Evolutionary conservation across 2,113 vertebrate genomes (phyloP).

Genomic region (Micromys minutus): DNA sequence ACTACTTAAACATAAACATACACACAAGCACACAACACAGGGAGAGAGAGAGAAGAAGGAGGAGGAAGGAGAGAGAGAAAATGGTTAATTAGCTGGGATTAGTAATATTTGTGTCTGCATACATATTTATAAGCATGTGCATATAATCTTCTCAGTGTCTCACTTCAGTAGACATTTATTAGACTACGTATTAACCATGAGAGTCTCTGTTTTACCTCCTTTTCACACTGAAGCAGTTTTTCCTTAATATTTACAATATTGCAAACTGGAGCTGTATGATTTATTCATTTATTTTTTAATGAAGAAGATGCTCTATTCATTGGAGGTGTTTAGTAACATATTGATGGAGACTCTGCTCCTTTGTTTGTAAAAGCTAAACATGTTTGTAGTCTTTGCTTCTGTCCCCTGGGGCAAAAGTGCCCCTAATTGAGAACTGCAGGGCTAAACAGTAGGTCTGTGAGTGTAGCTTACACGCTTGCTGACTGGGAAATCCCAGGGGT

Average conservation of each 20-base stretch:
- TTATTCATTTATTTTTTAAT: not conserved
- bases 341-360: not conserved
- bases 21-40: not conserved
- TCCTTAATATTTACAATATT: not conserved
- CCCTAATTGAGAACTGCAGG: not conserved
- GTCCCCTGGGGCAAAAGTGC: not conserved
- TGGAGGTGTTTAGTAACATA: not conserved
- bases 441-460: slow-evolving; percentile 15
- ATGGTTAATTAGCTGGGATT: not conserved
- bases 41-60: no score
- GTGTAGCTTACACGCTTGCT: slow-evolving; percentile 22
- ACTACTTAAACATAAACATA: not conserved
- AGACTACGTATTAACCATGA: not conserved
- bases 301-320: not conserved
- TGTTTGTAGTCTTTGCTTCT: not conserved
- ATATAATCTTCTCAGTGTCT: not conserved
- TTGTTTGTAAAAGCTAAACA: not conserved
- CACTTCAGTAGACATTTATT: not conserved
- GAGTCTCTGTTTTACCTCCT: not conserved
- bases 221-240: slow-evolving; percentile 1
- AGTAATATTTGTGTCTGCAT: not conserved
- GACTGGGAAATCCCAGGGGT: slow-evolving; percentile 32
- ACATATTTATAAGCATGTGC: not conserved
- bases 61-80: not conserved
- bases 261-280: not conserved